Percentiles rank a stretch among this genome's conserved stretches.
Evolutionary conservation across 30 jellyfish, hydroid and myxozoan species (phyloP).

Genomic region (Hydractinia echinata): DNA sequence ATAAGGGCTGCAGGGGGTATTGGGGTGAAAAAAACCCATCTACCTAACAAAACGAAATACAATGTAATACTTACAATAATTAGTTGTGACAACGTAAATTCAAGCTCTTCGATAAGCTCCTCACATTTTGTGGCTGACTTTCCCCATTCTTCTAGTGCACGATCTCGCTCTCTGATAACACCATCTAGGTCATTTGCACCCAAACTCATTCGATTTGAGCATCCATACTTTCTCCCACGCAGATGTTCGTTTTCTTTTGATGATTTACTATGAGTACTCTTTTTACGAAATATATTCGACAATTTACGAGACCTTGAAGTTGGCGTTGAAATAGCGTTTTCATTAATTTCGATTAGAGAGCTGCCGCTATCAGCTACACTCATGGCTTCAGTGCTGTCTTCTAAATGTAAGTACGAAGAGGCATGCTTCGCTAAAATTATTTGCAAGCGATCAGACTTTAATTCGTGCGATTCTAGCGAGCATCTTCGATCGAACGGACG

Average conservation of each 20-base stretch:
- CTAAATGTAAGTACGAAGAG: background rate
- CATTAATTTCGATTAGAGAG: background rate
- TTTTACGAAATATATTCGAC: background rate
- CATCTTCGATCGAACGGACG: background rate
- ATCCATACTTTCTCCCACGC: background rate
- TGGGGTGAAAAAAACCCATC: too few relatives aligned
- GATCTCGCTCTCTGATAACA: slow-evolving; percentile 49
- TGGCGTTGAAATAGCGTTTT: background rate
- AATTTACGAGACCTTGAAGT: background rate
- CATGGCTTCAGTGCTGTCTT: background rate
- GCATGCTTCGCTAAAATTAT: background rate
- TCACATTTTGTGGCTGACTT: slow-evolving; percentile 73
- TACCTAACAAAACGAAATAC: too few relatives aligned
- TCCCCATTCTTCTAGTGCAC: slow-evolving; percentile 87
- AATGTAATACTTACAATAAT: slow-evolving; percentile 29
- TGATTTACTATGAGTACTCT: background rate
- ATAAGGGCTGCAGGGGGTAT: too few relatives aligned
- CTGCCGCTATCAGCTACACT: background rate
- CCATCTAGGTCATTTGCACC: slow-evolving; percentile 41
- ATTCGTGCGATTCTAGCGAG: background rate
- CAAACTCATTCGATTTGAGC: slow-evolving; percentile 8
- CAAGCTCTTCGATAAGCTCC: slow-evolving; percentile 75
- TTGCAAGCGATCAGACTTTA: background rate
- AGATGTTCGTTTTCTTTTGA: background rate
- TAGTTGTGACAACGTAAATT: slow-evolving; percentile 48